Evolutionary conservation across 2,113 vertebrate species (phyloP), one percentile per base, ranked within the genome.

Genomic region (Lates calcarifer): DNA sequence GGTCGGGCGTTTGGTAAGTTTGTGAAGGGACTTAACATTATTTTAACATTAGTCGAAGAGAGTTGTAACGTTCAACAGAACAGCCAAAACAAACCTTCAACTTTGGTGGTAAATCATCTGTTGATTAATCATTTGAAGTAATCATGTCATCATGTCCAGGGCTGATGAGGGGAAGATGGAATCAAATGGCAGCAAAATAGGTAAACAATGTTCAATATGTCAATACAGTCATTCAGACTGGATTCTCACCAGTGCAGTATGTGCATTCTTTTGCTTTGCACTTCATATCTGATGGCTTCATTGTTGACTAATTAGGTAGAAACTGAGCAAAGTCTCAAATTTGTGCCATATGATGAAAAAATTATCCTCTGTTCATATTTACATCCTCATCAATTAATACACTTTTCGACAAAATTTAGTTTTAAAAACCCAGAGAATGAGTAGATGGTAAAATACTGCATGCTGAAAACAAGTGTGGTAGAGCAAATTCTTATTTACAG

Each of bases 401-500:
- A 47, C 7, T n/a, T 58, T 57, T 58, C 39, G n/a, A 33, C 35
- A n/a, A 78, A 80, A 61, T 57, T 1, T 33, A 57, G 6, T 53
- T 65, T 61, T 37, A 37, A 66, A 73, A 67, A 41, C 63, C 61
- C 57, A 66, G 55, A 67, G 31, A 43, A 37, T 51, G 65, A 62
- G 72, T 24, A 26, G 53, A 66, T 77, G 74, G 49, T 33, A 33
- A 82, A 84, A 76, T 74, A 82, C 73, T 71, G 83, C 83, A 83
- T 82, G 85, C 71, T 79, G 65, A 56, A 81, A 85, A 71, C 58
- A 62, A 68, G 55, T 69, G 74, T 72, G 66, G 67, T n/a, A 17
- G 71, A 82, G 82, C 81, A 77, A 60, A 73, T 63, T 81, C 53
- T 68, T 88, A 75, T 92, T 79, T 84, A 90, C 81, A 84, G 83